Conservation (phyloP, 2,113 vertebrate species). For the Verasper variegatus region DNA sequence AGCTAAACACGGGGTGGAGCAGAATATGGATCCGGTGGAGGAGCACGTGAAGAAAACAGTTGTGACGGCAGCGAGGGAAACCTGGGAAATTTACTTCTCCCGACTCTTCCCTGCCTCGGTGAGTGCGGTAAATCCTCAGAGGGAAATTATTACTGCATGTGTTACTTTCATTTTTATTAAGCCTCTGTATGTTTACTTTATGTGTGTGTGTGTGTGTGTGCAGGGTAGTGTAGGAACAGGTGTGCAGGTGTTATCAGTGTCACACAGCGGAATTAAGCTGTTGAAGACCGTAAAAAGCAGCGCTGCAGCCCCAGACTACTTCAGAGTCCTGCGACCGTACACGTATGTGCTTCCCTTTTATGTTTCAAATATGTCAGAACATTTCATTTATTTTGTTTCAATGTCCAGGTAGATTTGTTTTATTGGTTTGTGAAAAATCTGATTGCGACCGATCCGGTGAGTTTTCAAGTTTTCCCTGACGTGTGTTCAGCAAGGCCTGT, state of each 20-base stretch:
- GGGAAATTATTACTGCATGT: background rate
- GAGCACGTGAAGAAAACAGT: constrained; percentile 89
- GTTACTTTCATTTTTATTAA: constrained; percentile 8
- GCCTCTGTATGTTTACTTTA: constrained; percentile 27
- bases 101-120: constrained; percentile 96
- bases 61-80: constrained; percentile 85
- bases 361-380: background rate
- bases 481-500: no score
- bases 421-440: no score
- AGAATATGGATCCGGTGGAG: constrained; percentile 85
- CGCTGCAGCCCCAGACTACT: constrained; percentile 84
- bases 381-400: background rate
- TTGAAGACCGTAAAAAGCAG: constrained; percentile 88
- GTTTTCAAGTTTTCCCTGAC: no score
- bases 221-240: constrained; percentile 96
- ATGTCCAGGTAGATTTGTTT: no score
- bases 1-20: constrained; percentile 90
- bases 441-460: no score
- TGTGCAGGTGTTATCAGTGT: constrained; percentile 93
- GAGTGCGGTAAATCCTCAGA: constrained; percentile 51
- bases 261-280: constrained; percentile 91
- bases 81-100: constrained; percentile 95
- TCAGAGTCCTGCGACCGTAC: constrained; percentile 89
- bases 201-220: constrained; percentile 48
- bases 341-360: constrained; percentile 79